Evolutionary conservation across 2,888 invertebrate species (phyloP).

Genomic region (Brachynemurus nebulosus): DNA sequence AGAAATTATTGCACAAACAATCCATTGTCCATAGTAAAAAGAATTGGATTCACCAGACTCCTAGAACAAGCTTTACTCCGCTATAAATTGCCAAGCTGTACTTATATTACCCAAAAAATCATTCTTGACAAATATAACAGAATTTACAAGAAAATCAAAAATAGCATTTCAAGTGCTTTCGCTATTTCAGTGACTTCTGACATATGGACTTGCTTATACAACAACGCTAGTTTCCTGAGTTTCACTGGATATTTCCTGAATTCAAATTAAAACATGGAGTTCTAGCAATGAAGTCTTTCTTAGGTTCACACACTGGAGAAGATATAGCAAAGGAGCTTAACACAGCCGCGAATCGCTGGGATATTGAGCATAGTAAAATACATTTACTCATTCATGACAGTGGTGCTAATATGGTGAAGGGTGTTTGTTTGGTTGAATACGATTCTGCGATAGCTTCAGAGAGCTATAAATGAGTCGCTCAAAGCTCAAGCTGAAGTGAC

Average conservation of each 20-base stretch:
- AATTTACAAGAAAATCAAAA: conserved; percentile 18
- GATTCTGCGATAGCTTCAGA: conserved; percentile 12
- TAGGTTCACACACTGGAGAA: conserved; percentile 15
- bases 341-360: conserved; percentile 19
- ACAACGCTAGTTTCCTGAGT: conserved; percentile 18
- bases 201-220: conserved; percentile 21
- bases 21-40: conserved; percentile 22
- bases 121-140: conserved; percentile 17
- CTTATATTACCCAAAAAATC: conserved; percentile 16
- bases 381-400: conserved; percentile 20
- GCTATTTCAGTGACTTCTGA: conserved; percentile 21
- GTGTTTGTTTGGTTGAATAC: conserved; percentile 11
- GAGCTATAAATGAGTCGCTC: conserved; percentile 18
- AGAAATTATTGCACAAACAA: conserved; percentile 25
- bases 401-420: conserved; percentile 16
- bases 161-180: conserved; percentile 15
- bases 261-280: conserved; percentile 19
- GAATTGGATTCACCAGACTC: conserved; percentile 21
- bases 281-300: conserved; percentile 20
- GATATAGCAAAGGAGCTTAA: conserved; percentile 23
- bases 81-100: conserved; percentile 20
- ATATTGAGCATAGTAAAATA: conserved; percentile 21
- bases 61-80: conserved; percentile 19
- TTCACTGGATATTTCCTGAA: conserved; percentile 20
- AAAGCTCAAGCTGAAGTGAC: conserved; percentile 19